Evolutionary conservation across 2,113 vertebrate species (phyloP).

Genomic region (Alces alces): DNA sequence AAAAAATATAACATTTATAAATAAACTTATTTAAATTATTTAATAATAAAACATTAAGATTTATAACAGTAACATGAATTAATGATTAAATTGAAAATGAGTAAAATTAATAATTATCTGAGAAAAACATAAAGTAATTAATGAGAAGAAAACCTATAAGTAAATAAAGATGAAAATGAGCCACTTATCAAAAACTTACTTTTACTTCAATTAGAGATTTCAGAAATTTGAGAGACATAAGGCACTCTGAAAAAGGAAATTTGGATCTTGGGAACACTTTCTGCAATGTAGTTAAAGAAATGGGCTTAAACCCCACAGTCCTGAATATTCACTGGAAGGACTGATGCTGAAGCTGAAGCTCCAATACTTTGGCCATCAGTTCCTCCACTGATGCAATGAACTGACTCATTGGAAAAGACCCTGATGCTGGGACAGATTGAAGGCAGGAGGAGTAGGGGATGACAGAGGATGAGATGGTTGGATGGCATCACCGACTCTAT

Average conservation of each 20-base stretch:
- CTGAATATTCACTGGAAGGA: neutral
- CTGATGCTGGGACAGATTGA: neutral
- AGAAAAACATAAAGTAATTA: neutral
- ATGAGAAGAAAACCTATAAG: neutral
- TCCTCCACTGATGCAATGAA: neutral
- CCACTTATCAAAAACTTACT: neutral
- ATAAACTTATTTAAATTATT: neutral
- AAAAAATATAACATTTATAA: neutral
- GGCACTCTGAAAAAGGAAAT: neutral
- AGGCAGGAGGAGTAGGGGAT: neutral
- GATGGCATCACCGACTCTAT: neutral
- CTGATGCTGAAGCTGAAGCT: neutral
- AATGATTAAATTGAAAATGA: neutral
- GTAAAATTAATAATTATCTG: neutral
- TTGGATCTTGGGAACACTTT: neutral
- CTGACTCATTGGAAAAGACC: neutral
- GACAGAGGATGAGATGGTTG: neutral
- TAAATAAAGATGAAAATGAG: neutral
- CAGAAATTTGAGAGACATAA: neutral
- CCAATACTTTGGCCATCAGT: neutral
- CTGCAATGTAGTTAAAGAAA: neutral
- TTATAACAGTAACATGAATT: neutral
- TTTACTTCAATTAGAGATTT: neutral
- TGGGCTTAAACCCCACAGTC: neutral
- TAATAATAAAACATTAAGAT: neutral